Conservation (phyloP, 2,113 vertebrate genomes). For the Smithornis capensis region DNA sequence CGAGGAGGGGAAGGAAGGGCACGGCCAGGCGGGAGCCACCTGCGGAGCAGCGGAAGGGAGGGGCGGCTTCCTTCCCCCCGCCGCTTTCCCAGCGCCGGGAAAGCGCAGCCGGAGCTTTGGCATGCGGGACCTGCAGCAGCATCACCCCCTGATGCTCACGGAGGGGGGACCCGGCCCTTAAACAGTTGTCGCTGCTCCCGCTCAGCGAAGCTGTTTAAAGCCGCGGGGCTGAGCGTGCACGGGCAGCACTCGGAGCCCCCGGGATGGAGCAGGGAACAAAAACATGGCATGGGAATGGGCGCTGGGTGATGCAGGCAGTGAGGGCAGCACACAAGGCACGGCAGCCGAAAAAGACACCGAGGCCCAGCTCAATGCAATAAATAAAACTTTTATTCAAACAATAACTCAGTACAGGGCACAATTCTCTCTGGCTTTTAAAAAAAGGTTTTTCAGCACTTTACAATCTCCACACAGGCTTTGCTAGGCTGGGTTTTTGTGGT, state of each 20-base stretch:
- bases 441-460: constrained; percentile 64
- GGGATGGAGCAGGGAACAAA: neutral
- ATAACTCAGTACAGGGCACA: constrained; percentile 78
- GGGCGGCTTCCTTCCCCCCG: constrained; percentile 4
- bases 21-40: neutral
- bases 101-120: neutral
- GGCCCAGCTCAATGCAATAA: constrained; percentile 77
- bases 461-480: constrained; percentile 61
- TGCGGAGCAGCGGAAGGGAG: neutral
- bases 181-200: constrained; percentile 19
- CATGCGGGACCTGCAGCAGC: neutral
- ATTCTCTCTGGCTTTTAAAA: constrained; percentile 65
- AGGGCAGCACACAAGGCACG: constrained; percentile 19
- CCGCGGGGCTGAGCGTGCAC: neutral
- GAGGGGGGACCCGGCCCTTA: neutral
- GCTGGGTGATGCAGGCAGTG: neutral
- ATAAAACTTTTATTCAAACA: constrained; percentile 86
- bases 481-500: constrained; percentile 10
- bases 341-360: constrained; percentile 62
- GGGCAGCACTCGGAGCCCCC: neutral
- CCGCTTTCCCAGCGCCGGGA: neutral
- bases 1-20: constrained; percentile 16
- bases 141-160: neutral
- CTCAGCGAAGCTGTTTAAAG: constrained; percentile 40
- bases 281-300: neutral